Evolutionary conservation across 2,113 vertebrate species (phyloP).

Genomic region (Strix uralensis): DNA sequence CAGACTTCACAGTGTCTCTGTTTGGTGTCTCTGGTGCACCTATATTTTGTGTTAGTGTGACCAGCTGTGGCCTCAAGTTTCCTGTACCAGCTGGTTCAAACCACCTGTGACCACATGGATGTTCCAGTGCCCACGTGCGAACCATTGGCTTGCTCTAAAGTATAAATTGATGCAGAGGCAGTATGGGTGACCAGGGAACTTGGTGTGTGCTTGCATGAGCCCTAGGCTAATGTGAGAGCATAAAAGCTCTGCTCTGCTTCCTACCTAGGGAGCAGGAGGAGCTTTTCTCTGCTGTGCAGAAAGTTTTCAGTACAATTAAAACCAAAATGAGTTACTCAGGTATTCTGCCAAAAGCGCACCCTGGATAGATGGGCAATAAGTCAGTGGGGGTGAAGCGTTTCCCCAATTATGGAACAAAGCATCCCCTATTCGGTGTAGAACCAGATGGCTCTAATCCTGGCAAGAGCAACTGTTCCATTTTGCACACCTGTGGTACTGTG

Average conservation of each 20-base stretch:
- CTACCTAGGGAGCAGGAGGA: neutral
- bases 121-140: neutral
- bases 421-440: neutral
- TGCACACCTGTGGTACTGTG: neutral
- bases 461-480: neutral
- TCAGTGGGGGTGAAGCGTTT: neutral
- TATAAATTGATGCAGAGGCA: neutral
- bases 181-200: neutral
- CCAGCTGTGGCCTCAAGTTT: neutral
- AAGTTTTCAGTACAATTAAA: neutral
- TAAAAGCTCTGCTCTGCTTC: neutral
- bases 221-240: neutral
- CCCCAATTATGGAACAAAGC: neutral
- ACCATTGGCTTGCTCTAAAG: neutral
- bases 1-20: neutral
- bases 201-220: neutral
- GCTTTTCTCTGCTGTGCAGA: neutral
- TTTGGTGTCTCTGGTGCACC: neutral
- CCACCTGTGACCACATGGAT: neutral
- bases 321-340: neutral
- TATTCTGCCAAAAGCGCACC: neutral
- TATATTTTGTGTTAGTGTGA: neutral
- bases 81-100: neutral
- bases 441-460: neutral
- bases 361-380: neutral